phyloP scores from a whole-genome alignment of 2,888 invertebrate species.

The Drosophila sordidapex region DNA sequence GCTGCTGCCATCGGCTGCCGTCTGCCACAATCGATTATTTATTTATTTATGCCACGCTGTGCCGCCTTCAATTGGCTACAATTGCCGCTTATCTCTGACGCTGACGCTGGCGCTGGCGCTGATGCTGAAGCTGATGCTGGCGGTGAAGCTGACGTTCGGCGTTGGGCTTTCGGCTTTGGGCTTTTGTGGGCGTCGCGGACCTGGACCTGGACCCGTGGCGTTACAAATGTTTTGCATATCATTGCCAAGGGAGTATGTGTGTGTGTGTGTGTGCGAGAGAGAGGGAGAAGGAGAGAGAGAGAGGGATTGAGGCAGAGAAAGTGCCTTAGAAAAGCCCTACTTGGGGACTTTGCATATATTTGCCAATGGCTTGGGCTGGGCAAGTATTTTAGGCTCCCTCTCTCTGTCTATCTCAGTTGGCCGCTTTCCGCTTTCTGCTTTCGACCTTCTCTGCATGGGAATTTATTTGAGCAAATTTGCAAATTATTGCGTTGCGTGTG shows the following conservation, averaged over 20 bases:
- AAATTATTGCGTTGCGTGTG: slow-evolving; percentile 71
- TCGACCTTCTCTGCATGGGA: slow-evolving; percentile 62
- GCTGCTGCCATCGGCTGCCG: slow-evolving; percentile 14
- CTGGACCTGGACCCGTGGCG: slow-evolving; percentile 24
- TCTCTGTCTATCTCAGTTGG: neutral
- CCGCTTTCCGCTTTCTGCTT: slow-evolving; percentile 6
- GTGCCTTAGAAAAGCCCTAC: slow-evolving; percentile 50
- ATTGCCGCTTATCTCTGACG: slow-evolving; percentile 72
- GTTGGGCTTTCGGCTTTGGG: slow-evolving; percentile 6
- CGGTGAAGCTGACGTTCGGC: slow-evolving; percentile 4
- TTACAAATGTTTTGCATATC: slow-evolving; percentile 73
- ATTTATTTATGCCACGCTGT: slow-evolving; percentile 76
- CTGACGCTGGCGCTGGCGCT: slow-evolving; percentile 3
- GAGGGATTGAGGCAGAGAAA: neutral
- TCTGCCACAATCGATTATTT: slow-evolving; percentile 71
- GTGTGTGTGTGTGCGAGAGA: too few relatives aligned
- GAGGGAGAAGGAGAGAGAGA: neutral
- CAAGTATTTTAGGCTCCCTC: slow-evolving; percentile 69
- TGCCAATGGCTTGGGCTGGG: slow-evolving; percentile 52
- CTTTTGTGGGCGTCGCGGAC: slow-evolving; percentile 30
- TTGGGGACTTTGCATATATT: slow-evolving; percentile 74
- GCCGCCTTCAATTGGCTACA: slow-evolving; percentile 73
- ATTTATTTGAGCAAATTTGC: slow-evolving; percentile 80
- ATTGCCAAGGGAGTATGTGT: slow-evolving; percentile 44
- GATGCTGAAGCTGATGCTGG: slow-evolving; percentile 14